A percentile compares a stretch with the other conserved stretches of the same genome.
Conservation (phyloP, 2,113 vertebrate genomes). For the Bungarus multicinctus region DNA sequence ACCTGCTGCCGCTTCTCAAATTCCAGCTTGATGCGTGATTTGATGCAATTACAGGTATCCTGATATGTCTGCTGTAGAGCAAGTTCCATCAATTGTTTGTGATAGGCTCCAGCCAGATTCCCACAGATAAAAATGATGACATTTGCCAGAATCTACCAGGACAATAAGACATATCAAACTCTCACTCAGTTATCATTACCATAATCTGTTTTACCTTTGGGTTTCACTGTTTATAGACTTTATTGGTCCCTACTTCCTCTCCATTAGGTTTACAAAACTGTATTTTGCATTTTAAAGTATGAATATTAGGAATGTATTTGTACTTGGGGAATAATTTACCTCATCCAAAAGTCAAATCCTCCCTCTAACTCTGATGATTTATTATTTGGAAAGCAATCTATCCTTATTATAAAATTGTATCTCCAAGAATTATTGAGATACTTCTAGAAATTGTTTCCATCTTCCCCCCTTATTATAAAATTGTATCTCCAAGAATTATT, state of each 20-base stretch:
- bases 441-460: neutral
- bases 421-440: neutral
- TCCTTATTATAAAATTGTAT: neutral
- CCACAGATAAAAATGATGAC: slow-evolving; percentile 95
- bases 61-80: slow-evolving; percentile 93
- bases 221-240: neutral
- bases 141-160: slow-evolving; percentile 89
- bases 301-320: neutral
- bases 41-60: slow-evolving; percentile 97
- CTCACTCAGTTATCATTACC: neutral
- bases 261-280: neutral
- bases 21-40: slow-evolving; percentile 95
- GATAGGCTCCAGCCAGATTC: slow-evolving; percentile 94
- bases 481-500: neutral
- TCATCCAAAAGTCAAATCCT: neutral
- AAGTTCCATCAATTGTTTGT: slow-evolving; percentile 96
- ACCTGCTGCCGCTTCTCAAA: slow-evolving; percentile 98
- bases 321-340: neutral
- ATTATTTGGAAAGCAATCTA: neutral
- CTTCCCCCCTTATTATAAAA: neutral
- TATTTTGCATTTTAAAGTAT: neutral
- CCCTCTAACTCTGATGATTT: neutral
- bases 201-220: neutral
- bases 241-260: neutral
- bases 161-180: neutral